Base-by-base conservation (phyloP, 1,140 invertebrate species). In the Conus ventricosus region DNA sequence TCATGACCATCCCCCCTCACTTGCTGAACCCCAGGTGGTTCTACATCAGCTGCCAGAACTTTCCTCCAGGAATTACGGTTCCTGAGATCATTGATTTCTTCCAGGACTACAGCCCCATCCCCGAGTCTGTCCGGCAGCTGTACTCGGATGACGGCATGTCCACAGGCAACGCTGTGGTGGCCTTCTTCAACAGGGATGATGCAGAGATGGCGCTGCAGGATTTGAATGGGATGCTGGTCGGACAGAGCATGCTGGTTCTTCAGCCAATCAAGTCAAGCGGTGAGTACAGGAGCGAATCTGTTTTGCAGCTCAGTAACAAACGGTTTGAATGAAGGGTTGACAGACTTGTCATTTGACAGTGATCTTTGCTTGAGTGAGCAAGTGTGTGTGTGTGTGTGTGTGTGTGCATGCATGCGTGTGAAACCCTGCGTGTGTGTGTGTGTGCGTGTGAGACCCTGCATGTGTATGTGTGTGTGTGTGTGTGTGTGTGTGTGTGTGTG, bases 11-110 rank as follows among this genome's bases (percentile, higher is more conserved):
- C 11, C 90, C 90, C 17, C 88, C 90, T 27, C 88, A 89, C 1
- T 87, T 91, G 27, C 81, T 91, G 7, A 91, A 89, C 51, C 67
- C 88, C 20, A 90, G 75, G 75, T 92, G 83, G 88, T 91, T 89
- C 67, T 91, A 90, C 83, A 83, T 92, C 53, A 88, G 87, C 82
- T 92, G 89, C 81, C 88, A 97, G 92, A 99, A 99, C 94, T 96
- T 99, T 0, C 98, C 98, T 0, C 98, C 97, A 94, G 97, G 97
- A 87, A 97, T 98, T 0, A 96, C 96, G 8, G 97, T 98, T 11
- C 97, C 98, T 84, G 98, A 99, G 89, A 98, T 99, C 85, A 95
- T 99, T 75, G 96, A 97, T 0, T 98, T 98, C 93, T 98, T 99
- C 91, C 95, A 96, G 0, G 94, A 93, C 8, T 95, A 91, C 85